Percentiles rank a stretch among this genome's conserved stretches.
These are phyloP conservation scores for Oreonectes daqikongensis DNA, from an alignment of 2,797 vertebrate species.

Conservation along the genomic window DNA sequence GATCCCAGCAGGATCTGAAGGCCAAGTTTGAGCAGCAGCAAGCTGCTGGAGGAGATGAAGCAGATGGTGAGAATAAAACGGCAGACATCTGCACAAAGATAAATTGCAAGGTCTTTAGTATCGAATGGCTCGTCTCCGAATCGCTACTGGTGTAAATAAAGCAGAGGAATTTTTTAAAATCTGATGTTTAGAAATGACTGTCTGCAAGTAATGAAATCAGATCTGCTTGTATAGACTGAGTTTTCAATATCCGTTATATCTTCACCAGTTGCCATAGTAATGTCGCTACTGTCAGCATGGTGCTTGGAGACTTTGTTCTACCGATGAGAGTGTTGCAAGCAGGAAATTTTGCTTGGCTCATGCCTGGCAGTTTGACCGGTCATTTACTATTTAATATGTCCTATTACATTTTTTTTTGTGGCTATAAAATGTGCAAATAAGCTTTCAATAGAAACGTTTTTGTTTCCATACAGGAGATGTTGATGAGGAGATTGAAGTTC, in stretches of 20 bases:
- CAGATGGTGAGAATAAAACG: constrained; percentile 77
- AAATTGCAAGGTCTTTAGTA: neutral
- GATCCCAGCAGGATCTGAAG: constrained; percentile 95
- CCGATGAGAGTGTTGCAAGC: neutral
- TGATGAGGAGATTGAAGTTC: constrained; percentile 75
- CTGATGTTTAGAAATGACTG: neutral
- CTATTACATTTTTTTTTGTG: neutral
- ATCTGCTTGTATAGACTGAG: neutral
- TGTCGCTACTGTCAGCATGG: neutral
- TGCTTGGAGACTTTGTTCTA: neutral
- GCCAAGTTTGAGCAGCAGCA: constrained; percentile 94
- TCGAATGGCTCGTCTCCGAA: too few relatives aligned
- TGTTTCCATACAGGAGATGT: constrained; percentile 77
- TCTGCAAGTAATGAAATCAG: neutral
- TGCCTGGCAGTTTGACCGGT: neutral
- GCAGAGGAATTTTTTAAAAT: neutral
- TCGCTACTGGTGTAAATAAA: too few relatives aligned
- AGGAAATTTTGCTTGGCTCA: neutral
- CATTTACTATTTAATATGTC: neutral
- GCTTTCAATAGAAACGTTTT: neutral
- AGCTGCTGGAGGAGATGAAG: constrained; percentile 82
- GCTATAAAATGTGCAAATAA: neutral
- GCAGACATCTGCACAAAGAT: neutral
- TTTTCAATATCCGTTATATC: neutral
- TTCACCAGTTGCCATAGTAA: constrained; percentile 19